Evolutionary conservation across 2,888 invertebrate species (phyloP), one percentile per base, ranked within the genome.

Genomic region (Amiota minor): DNA sequence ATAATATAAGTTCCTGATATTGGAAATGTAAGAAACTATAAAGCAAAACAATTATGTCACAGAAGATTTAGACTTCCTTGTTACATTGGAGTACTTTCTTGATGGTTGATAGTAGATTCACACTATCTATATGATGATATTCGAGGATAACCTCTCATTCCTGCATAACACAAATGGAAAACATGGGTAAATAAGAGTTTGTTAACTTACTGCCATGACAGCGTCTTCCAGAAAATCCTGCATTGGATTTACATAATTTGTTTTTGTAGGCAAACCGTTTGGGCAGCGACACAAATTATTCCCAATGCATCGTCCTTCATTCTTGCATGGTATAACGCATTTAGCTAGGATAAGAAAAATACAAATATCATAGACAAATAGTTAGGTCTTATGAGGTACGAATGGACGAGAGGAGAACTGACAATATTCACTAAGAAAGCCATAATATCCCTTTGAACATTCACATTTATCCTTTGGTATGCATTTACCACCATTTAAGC

Each of bases 391-490:
- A 35, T 10, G 18, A 35, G 11, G 14, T 70, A 93, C n/a, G n/a
- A n/a, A n/a, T n/a, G n/a, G n/a, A n/a, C n/a, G n/a, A n/a, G n/a
- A n/a, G n/a, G n/a, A n/a, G n/a, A n/a, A n/a, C 95, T 94, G 91
- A 97, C 97, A 97, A 90, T 94, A 96, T 92, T 97, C 96, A 90
- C 97, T 98, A 74, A 94, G 93, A 68, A 94, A 91, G 74, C 98
- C 98, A 87, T 95, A 97, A 89, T 95, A 98, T 61, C 98, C 98
- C 88, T 95, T 96, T 0, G 95, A 93, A 90, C 98, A 98, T 82
- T 95, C 95, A 87, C 98, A 98, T 45, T 95, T 96, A 89, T 98
- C 97, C 89, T 97, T 97, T 88, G 97, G 97, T 81, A 97, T 93
- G 88, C 98, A 98, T 89, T 97, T 97, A 6, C 98, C 98, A 20